Evolutionary conservation across 1,140 invertebrate species (phyloP), one percentile per base, ranked within the genome.

Genomic region (Diachasma alloeum): DNA sequence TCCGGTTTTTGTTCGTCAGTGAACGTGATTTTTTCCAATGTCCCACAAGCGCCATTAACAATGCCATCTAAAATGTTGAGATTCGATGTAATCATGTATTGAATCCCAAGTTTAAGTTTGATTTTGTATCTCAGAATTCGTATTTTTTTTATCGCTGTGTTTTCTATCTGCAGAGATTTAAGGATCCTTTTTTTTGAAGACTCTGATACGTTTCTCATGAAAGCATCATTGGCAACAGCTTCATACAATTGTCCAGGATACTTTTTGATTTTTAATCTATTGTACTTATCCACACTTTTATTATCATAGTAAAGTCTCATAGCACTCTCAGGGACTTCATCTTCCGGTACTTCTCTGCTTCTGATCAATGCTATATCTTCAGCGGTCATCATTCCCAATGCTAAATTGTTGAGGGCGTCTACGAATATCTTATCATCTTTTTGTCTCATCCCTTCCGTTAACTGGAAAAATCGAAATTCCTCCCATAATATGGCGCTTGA

Each of bases 401-500:
- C 76, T 68, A 80, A 56, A 67, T 82, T 80, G 63, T 77, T 83
- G 53, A 83, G 74, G 15, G 79, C 77, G 44, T 59, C 67, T 17
- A 77, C 74, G 72, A 82, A 82, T 73, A 67, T 13, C 69, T 46
- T 71, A 31, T 83, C 79, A 66, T 83, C 73, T 80, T 75, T 78
- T 78, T 84, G 81, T 70, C 83, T 75, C 79, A 84, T 80, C 31
- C 83, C 78, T 79, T 76, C 74, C 15, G 76, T 81, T 9, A 84
- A 74, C 74, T 82, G 75, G 74, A 79, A 82, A 72, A 79, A 79
- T 72, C 78, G 17, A 67, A 82, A 83, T 68, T 77, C 63, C 44
- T 80, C 48, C 80, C 80, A 80, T 63, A 81, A 71, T 46, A 69
- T 24, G 69, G 76, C 77, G 73, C 42, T 63, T 15, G 66, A 70